These are phyloP conservation scores for Pammene aurita DNA, from an alignment of 2,888 invertebrate genomes.

Conservation along the genomic window DNA sequence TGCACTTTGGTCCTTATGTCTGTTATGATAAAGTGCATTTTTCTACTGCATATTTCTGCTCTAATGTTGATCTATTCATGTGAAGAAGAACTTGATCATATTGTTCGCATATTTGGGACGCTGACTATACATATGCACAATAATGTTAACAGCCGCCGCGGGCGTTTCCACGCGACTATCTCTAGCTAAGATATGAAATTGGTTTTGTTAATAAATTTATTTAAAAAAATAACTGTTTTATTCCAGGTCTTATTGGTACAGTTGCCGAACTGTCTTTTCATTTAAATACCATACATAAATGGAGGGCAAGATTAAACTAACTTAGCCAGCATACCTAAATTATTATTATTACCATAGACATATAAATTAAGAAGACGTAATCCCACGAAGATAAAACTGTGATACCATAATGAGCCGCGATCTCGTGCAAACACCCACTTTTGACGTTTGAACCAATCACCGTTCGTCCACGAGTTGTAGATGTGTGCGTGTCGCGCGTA, in stretches of 20 bases:
- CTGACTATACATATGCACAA: conserved; percentile 17
- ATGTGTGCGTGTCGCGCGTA: too few species aligned
- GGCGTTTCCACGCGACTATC: conserved; percentile 41
- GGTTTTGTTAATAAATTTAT: conserved; percentile 69
- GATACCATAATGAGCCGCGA: too few species aligned
- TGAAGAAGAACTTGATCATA: background rate
- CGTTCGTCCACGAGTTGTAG: too few species aligned
- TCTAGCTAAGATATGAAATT: conserved; percentile 63
- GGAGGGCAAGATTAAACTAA: too few species aligned
- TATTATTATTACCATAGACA: too few species aligned
- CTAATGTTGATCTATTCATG: background rate
- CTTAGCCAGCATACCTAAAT: too few species aligned
- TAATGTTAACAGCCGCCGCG: conserved; percentile 12
- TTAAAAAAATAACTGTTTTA: conserved; percentile 45
- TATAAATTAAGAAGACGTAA: too few species aligned
- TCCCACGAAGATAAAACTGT: too few species aligned
- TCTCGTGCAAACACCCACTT: too few species aligned
- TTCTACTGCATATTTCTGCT: background rate
- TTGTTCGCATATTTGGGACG: conserved; percentile 4
- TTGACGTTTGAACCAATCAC: too few species aligned
- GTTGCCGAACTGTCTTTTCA: background rate
- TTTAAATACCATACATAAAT: too few species aligned
- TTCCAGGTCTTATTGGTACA: background rate
- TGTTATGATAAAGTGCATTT: background rate
- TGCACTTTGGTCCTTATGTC: background rate